Base-by-base conservation (phyloP, 1,140 invertebrate genomes). In the Monochamus saltuarius region DNA sequence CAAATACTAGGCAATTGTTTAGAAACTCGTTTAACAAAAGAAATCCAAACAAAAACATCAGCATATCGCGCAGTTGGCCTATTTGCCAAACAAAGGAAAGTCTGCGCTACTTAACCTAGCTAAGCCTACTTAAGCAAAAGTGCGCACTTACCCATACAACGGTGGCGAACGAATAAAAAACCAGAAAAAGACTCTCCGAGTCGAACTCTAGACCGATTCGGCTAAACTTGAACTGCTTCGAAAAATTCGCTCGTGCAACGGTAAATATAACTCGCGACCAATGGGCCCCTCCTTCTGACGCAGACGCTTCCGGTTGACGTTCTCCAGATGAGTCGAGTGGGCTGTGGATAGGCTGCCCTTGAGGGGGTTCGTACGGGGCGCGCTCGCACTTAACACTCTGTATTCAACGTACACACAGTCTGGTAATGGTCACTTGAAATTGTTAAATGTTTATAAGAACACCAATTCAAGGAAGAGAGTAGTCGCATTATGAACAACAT, bases 131-230 rank as follows among this genome's bases (percentile, higher is more conserved):
- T 29, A 29, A 29, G 22, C 6, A 6, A 29, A 29, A 29, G 2
- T 29, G 22, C 22, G 22, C 37, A 66, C 68, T 70, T 58, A 70
- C 68, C 68, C 68, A 70, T 70, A 68, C 68, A 70, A 70, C 46
- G 66, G 47, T 36, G 53, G 51, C 59, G 46, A 61, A 49, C 45
- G 52, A 55, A n/a, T n/a, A n/a, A 60, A 70, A 62, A 43, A 62
- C 60, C 58, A 59, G 51, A 56, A 61, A 59, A 46, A 63, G 46
- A 43, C 17, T 57, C 40, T 43, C 50, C 11, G 51, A 38, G 17
- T 9, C 34, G 11, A 8, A n/a, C 45, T 17, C 38, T 55, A 38
- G n/a, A 54, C 40, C 14, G 43, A 52, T 29, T 29, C 13, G 34
- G 40, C 22, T 37, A 43, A 38, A 42, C 54, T 46, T 53, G 43